These are phyloP conservation scores for Drosophila hydei DNA, from an alignment of 1,140 invertebrate species.

Conservation along the genomic window DNA sequence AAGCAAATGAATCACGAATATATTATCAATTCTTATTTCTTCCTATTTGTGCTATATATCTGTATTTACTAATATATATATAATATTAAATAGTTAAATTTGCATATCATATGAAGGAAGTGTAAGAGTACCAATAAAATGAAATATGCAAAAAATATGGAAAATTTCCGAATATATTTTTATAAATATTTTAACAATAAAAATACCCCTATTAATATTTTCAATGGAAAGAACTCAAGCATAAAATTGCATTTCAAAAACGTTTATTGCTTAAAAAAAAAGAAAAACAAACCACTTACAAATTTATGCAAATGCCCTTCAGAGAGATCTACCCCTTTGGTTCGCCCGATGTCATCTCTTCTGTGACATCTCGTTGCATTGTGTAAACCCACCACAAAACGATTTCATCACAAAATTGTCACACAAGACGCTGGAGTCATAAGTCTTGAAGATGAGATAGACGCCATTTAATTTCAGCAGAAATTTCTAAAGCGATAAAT, in stretches of 20 bases:
- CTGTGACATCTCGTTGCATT: neutral
- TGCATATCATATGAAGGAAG: no score
- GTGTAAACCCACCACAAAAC: slow-evolving; percentile 11
- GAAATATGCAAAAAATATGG: no score
- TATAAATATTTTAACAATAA: no score
- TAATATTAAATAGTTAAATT: no score
- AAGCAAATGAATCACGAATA: no score
- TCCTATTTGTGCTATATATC: no score
- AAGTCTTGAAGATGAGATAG: slow-evolving; percentile 32
- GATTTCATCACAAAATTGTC: slow-evolving; percentile 38
- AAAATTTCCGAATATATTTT: no score
- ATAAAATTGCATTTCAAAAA: neutral
- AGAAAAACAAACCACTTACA: slow-evolving; percentile 14
- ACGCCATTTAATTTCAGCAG: slow-evolving; percentile 30
- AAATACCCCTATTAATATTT: no score
- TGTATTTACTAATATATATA: no score
- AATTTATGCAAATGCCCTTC: slow-evolving; percentile 19
- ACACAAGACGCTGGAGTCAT: slow-evolving; percentile 23
- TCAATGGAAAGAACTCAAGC: slow-evolving; percentile 1
- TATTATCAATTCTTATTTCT: no score
- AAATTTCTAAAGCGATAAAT: slow-evolving; percentile 38
- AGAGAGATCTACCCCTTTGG: neutral
- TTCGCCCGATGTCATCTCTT: neutral
- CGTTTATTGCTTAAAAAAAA: neutral
- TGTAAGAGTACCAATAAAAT: no score